These are phyloP conservation scores for Mastomys natalensis DNA, from an alignment of 2,113 vertebrate genomes.

Conservation along the genomic window DNA sequence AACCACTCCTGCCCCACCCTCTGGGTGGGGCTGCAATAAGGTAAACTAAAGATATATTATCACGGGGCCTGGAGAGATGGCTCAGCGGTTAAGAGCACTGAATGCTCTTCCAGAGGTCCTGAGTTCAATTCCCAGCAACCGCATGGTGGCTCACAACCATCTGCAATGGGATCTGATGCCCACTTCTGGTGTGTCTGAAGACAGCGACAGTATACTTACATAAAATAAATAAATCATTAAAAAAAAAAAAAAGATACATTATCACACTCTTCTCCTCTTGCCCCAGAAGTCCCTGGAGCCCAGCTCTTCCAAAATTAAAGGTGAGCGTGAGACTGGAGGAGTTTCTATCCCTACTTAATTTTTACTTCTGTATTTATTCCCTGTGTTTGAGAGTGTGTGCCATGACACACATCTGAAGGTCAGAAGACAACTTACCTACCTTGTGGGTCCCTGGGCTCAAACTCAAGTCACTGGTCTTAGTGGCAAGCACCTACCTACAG, in stretches of 20 bases:
- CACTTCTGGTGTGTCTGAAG: too few relatives aligned
- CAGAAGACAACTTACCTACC: neutral
- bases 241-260: too few relatives aligned
- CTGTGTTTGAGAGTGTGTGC: neutral
- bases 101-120: too few relatives aligned
- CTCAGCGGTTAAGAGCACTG: too few relatives aligned
- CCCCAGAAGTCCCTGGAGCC: conserved; percentile 69
- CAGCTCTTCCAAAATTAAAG: conserved; percentile 56
- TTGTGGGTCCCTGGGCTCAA: neutral
- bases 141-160: too few relatives aligned
- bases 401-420: neutral
- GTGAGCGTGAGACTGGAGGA: conserved; percentile 34
- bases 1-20: neutral
- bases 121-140: too few relatives aligned
- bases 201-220: too few relatives aligned
- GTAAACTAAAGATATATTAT: too few relatives aligned
- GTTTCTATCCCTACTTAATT: neutral
- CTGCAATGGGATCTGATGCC: too few relatives aligned
- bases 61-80: too few relatives aligned
- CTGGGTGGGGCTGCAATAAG: neutral
- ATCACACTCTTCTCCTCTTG: neutral
- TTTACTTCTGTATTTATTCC: neutral
- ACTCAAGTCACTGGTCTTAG: neutral
- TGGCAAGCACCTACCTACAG: neutral
- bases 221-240: too few relatives aligned